Base-by-base conservation (phyloP, 2,797 vertebrate species). In the Rhinichthys osculus region DNA sequence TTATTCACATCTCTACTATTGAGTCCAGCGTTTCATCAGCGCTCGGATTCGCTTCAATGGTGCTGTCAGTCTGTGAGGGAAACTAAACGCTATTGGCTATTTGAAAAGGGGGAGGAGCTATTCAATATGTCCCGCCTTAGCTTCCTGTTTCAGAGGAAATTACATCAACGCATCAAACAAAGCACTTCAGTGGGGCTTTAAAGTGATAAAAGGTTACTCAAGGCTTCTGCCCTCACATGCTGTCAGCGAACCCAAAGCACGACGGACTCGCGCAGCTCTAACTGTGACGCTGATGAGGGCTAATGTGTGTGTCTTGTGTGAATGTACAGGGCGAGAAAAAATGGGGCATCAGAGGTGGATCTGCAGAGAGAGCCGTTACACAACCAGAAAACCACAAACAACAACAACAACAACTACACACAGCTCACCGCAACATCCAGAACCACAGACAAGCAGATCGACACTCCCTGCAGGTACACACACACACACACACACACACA, bases 321-420 rank as follows among this genome's bases (percentile, higher is more conserved):
- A 7, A 30, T 71, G 35, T 44, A 38, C 52, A 89, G 89, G 38
- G 33, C 23, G 21, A 86, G 52, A 67, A 64, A 47, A 40, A 40
- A 11, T 13, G 69, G 82, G 44, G n/a, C 16, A 21, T 67, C 94
- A 42, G 95, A 96, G 78, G 83, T 93, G 35, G 95, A 94, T 86
- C 94, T 93, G 1, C 90, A 95, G 88, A 93, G 92, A 90, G 90
- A 94, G 27, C 86, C 93, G 13, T 94, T 91, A 70, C 93, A 95
- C 21, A 91, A 89, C 76, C 92, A 96, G 85, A 97, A 96, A 90
- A 93, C 94, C 85, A 92, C 96, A 86, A 97, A 96, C 92, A 95
- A 93, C 87, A 96, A 96, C 89, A 97, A 96, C 88, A 96, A 92
- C 71, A 94, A 95, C 44, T 95, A 95, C 85, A 90, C 86, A 66